phyloP scores from a whole-genome alignment of 2,113 vertebrate species.

The Oncorhynchus tshawytscha region DNA sequence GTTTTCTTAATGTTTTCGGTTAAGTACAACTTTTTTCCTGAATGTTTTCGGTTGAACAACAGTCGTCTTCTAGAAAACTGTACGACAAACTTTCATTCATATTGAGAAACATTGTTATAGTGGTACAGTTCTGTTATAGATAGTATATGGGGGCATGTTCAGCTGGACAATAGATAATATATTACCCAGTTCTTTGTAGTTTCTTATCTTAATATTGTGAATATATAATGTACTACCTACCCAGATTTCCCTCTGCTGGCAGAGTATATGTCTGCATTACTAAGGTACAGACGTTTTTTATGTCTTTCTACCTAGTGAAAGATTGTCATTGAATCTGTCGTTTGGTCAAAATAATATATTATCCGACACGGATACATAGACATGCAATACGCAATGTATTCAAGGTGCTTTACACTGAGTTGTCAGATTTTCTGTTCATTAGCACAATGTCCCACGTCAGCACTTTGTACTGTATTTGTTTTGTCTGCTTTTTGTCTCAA shows the following conservation, averaged over 20 bases:
- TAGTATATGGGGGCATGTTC: constrained; percentile 18
- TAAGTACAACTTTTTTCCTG: constrained; percentile 34
- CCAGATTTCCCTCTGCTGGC: constrained; percentile 89
- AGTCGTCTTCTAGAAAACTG: background rate
- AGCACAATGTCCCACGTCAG: constrained; percentile 33
- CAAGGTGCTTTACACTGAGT: constrained; percentile 61
- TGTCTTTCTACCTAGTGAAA: constrained; percentile 77
- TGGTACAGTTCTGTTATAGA: constrained; percentile 26
- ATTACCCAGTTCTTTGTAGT: constrained; percentile 72
- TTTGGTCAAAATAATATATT: constrained; percentile 37
- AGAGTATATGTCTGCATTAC: constrained; percentile 81
- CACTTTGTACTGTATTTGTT: constrained; percentile 31
- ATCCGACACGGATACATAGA: constrained; percentile 38
- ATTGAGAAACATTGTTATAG: constrained; percentile 47
- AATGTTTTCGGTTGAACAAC: constrained; percentile 35
- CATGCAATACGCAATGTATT: constrained; percentile 73
- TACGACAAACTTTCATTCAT: constrained; percentile 2
- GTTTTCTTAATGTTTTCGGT: background rate
- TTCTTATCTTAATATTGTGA: constrained; percentile 38
- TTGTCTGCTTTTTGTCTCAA: constrained; percentile 33
- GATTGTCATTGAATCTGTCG: constrained; percentile 72
- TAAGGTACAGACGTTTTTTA: constrained; percentile 76
- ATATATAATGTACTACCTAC: constrained; percentile 85
- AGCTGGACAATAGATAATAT: constrained; percentile 33
- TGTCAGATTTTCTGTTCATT: constrained; percentile 28